These are phyloP conservation scores for Solea solea DNA, from an alignment of 2,113 vertebrate genomes.

Conservation along the genomic window DNA sequence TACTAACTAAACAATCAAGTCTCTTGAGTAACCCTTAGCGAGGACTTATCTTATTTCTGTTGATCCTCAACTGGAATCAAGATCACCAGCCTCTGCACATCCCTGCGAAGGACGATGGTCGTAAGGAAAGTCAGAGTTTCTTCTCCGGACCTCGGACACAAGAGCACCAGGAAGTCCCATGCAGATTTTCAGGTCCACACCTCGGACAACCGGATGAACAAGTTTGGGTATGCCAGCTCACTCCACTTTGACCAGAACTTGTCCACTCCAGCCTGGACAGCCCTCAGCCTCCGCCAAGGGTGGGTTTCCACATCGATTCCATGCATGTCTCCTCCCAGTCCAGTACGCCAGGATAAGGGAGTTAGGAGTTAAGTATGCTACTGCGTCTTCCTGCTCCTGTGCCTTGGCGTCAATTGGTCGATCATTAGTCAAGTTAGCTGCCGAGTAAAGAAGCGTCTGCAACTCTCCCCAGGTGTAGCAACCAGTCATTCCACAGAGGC, in stretches of 20 bases:
- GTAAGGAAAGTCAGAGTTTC: background rate
- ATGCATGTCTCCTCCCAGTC: background rate
- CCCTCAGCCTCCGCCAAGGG: background rate
- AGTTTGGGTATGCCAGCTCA: background rate
- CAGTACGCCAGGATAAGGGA: conserved; percentile 1
- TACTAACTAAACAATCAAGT: conserved; percentile 14
- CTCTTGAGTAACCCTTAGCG: conserved; percentile 7
- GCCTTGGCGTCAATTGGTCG: background rate
- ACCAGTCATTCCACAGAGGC: background rate
- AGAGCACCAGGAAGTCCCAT: background rate
- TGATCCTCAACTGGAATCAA: conserved; percentile 17
- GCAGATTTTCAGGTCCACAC: background rate
- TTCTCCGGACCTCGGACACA: background rate
- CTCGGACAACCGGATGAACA: conserved; percentile 10
- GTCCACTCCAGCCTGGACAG: conserved; percentile 3
- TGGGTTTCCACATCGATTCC: background rate
- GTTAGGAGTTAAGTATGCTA: background rate
- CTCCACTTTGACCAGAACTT: conserved; percentile 15
- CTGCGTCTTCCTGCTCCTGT: background rate
- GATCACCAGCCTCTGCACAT: conserved; percentile 12
- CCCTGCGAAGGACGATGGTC: conserved; percentile 18
- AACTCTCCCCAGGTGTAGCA: background rate
- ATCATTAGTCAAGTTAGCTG: conserved; percentile 1
- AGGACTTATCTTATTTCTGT: conserved; percentile 2
- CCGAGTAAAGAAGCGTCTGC: background rate